These are phyloP conservation scores for Myopa testacea DNA, from an alignment of 2,888 invertebrate genomes.

Conservation along the genomic window DNA sequence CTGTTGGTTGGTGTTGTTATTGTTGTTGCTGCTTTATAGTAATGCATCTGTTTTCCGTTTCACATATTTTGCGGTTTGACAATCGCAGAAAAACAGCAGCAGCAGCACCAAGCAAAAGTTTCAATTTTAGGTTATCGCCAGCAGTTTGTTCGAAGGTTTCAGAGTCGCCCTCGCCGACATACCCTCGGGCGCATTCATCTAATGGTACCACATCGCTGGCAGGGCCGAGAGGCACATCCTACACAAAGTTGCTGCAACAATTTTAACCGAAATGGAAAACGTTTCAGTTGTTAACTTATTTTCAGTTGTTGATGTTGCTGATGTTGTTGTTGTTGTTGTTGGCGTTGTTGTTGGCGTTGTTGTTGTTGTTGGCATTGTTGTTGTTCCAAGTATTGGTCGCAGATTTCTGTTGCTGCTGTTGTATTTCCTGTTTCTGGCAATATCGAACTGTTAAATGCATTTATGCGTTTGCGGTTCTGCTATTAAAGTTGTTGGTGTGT, in stretches of 20 bases:
- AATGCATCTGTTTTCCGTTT: constrained; percentile 29
- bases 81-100: constrained; percentile 28
- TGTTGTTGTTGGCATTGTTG: background rate
- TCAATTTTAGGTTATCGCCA: constrained; percentile 30
- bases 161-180: background rate
- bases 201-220: background rate
- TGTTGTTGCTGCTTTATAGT: constrained; percentile 18
- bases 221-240: background rate
- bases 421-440: constrained; percentile 31
- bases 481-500: constrained; percentile 16
- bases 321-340: constrained; percentile 3
- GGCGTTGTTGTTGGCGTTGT: constrained; percentile 10
- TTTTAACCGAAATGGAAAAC: constrained; percentile 35
- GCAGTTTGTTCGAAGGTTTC: constrained; percentile 7
- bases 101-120: constrained; percentile 28
- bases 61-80: constrained; percentile 35
- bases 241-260: constrained; percentile 29
- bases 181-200: background rate
- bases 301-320: background rate
- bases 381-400: background rate
- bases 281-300: constrained; percentile 35
- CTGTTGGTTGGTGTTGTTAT: background rate
- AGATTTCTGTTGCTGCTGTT: background rate
- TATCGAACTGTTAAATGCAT: constrained; percentile 35
- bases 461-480: constrained; percentile 32